Evolutionary conservation across 2,888 invertebrate species (phyloP).

Genomic region (Clepsis dumicolana): DNA sequence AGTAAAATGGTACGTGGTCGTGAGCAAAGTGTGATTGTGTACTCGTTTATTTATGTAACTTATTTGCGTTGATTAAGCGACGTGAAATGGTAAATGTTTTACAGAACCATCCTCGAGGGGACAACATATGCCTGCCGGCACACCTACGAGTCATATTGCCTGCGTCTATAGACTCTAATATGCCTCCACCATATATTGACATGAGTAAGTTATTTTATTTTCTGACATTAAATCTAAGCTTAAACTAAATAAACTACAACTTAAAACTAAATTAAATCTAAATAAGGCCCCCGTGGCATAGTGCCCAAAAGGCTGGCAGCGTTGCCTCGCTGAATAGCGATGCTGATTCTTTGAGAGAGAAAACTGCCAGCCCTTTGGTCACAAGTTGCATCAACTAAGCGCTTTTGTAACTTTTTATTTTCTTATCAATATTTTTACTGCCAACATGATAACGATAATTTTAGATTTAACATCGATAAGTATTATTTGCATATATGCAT

Average conservation of each 20-base stretch:
- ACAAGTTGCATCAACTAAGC: too few relatives aligned
- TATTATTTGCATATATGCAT: conserved; percentile 2
- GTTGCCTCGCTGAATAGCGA: too few relatives aligned
- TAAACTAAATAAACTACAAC: too few relatives aligned
- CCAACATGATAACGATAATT: conserved; percentile 30
- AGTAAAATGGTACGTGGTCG: conserved; percentile 56
- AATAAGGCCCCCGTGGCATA: too few relatives aligned
- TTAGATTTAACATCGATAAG: conserved; percentile 2
- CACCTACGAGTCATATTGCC: conserved; percentile 78
- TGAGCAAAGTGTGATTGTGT: conserved; percentile 49
- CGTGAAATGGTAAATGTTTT: conserved; percentile 67
- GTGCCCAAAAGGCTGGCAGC: too few relatives aligned
- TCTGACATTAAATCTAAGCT: too few relatives aligned
- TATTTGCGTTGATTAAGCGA: conserved; percentile 58
- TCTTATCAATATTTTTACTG: conserved; percentile 36
- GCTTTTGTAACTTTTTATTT: too few relatives aligned
- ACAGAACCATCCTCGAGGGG: conserved; percentile 71
- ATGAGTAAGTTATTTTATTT: conserved; percentile 72
- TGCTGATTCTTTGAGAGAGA: too few relatives aligned
- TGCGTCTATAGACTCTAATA: conserved; percentile 62
- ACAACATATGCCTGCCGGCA: conserved; percentile 67
- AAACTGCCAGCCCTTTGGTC: too few relatives aligned
- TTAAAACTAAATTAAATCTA: too few relatives aligned
- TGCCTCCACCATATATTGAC: conserved; percentile 74
- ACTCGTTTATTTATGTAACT: conserved; percentile 78